A percentile compares a stretch with the other conserved stretches of the same genome.
Conservation (phyloP, 2,113 vertebrate species). For the Cochlearius cochlearius region DNA sequence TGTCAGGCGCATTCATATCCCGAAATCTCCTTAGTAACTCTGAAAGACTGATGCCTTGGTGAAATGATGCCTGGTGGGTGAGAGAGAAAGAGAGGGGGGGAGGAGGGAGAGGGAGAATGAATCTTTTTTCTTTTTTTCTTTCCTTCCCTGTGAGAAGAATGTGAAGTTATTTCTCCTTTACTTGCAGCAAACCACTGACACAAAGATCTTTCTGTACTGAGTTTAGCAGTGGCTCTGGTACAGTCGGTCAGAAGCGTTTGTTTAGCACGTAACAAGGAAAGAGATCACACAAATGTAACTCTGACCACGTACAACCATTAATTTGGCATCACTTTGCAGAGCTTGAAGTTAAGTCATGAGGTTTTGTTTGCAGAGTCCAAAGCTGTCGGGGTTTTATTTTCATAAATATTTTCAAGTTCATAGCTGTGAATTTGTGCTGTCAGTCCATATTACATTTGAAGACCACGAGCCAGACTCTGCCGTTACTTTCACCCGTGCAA, state of each 20-base stretch:
- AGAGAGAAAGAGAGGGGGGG: constrained; percentile 28
- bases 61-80: constrained; percentile 48
- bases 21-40: constrained; percentile 56
- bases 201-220: constrained; percentile 47
- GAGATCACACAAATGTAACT: not conserved
- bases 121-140: not conserved
- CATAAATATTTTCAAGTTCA: too few relatives aligned
- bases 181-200: constrained; percentile 54
- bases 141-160: constrained; percentile 7
- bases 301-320: not conserved
- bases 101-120: constrained; percentile 20
- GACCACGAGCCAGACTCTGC: not conserved
- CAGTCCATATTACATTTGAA: constrained; percentile 10
- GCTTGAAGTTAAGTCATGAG: not conserved
- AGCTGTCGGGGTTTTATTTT: constrained; percentile 31
- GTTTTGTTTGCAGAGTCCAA: constrained; percentile 62
- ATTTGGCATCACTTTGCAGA: not conserved
- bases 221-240: constrained; percentile 5
- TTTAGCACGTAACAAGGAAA: not conserved
- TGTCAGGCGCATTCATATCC: constrained; percentile 63
- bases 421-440: constrained; percentile 47
- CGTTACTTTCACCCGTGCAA: not conserved
- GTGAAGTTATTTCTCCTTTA: constrained; percentile 62
- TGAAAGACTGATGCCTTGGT: constrained; percentile 64
- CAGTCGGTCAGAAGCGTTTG: not conserved